A percentile compares a stretch with the other conserved stretches of the same genome.
phyloP scores from a whole-genome alignment of 2,797 vertebrate genomes.

The Protonibea diacanthus region DNA sequence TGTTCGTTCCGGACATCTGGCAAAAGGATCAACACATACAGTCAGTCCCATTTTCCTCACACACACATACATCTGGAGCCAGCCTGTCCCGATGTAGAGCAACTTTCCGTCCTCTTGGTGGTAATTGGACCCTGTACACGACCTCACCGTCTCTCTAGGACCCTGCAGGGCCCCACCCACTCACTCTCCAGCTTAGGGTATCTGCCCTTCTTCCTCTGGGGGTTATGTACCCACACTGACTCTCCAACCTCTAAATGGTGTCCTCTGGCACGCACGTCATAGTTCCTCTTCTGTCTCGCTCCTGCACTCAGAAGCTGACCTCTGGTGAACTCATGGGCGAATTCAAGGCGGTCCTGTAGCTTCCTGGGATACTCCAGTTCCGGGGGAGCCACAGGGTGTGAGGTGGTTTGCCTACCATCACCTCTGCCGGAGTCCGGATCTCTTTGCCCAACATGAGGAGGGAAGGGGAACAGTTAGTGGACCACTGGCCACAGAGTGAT shows the following conservation, averaged over 20 bases:
- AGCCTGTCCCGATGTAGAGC: neutral
- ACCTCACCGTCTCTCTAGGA: neutral
- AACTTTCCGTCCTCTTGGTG: neutral
- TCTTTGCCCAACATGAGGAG: constrained; percentile 1
- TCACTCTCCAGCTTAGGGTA: neutral
- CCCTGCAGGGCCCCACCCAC: neutral
- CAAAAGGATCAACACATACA: no score
- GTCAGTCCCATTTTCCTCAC: no score
- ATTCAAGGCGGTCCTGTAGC: constrained; percentile 26
- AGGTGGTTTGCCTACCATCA: neutral
- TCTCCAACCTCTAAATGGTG: neutral
- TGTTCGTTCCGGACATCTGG: no score
- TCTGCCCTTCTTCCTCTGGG: neutral
- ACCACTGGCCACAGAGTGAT: neutral
- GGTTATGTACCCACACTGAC: constrained; percentile 36
- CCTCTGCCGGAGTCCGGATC: neutral
- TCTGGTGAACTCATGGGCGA: constrained; percentile 9
- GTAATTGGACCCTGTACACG: neutral
- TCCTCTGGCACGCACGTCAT: constrained; percentile 5
- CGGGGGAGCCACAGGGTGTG: neutral
- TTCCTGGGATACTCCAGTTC: constrained; percentile 19
- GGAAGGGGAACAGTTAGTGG: neutral
- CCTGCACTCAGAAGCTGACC: neutral
- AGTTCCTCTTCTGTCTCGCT: constrained; percentile 20
- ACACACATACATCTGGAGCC: no score